Percentiles rank a stretch among this genome's conserved stretches.
Conservation (phyloP, 2,888 invertebrate genomes). For the Polylopha cassiicola region DNA sequence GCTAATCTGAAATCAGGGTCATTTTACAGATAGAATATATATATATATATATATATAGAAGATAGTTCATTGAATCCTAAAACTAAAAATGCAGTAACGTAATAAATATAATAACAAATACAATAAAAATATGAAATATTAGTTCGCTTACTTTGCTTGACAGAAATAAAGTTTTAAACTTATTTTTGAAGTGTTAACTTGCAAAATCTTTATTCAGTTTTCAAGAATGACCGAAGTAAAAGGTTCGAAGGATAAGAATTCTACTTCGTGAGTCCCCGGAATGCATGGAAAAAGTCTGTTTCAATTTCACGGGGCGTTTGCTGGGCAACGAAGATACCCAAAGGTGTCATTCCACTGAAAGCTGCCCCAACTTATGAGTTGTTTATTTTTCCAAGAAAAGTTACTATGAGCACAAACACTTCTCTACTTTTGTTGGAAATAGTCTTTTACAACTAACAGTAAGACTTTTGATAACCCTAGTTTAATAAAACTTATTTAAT, state of each 20-base stretch:
- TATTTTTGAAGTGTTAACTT: slow-evolving; percentile 4
- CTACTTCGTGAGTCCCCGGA: slow-evolving; percentile 48
- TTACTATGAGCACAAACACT: slow-evolving; percentile 23
- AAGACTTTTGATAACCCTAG: too few relatives aligned
- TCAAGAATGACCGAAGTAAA: slow-evolving; percentile 33
- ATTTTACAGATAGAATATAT: too few relatives aligned
- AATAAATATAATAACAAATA: too few relatives aligned
- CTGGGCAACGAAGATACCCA: slow-evolving; percentile 68
- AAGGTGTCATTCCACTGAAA: slow-evolving; percentile 69
- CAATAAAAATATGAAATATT: too few relatives aligned
- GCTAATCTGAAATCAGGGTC: too few relatives aligned
- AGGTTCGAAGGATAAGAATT: slow-evolving; percentile 48
- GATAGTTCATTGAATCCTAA: too few relatives aligned
- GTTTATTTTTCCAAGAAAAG: slow-evolving; percentile 53
- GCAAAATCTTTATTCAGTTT: slow-evolving; percentile 2
- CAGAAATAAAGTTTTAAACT: too few relatives aligned
- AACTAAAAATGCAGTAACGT: too few relatives aligned
- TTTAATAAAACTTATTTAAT: too few relatives aligned
- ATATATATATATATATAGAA: too few relatives aligned
- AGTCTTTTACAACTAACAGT: too few relatives aligned
- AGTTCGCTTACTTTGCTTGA: too few relatives aligned
- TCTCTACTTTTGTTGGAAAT: background rate
- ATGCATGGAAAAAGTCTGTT: slow-evolving; percentile 57
- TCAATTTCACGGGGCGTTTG: slow-evolving; percentile 76
- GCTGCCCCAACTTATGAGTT: slow-evolving; percentile 59